Conservation (phyloP, 2,888 invertebrate genomes). For the Hesperia comma region DNA sequence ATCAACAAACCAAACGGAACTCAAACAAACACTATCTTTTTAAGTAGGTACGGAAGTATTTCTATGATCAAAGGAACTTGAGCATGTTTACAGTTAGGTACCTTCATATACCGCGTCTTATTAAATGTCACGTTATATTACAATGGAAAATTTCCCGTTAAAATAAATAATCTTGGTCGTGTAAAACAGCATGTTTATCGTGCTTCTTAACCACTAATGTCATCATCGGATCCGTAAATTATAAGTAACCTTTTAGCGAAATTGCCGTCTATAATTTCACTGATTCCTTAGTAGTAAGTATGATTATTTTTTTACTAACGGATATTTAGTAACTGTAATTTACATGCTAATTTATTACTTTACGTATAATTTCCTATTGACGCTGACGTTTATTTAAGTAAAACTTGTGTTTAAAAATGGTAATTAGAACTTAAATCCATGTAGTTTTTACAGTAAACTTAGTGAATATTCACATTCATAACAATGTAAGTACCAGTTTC, state of each 20-base stretch:
- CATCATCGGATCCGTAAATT: background rate
- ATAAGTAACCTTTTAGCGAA: too few relatives aligned
- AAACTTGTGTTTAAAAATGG: too few relatives aligned
- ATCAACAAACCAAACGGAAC: background rate
- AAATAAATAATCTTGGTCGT: background rate
- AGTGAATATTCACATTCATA: too few relatives aligned
- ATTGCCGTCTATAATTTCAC: too few relatives aligned
- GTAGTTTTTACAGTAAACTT: too few relatives aligned
- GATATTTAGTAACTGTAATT: background rate
- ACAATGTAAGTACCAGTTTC: too few relatives aligned
- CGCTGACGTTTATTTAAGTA: too few relatives aligned
- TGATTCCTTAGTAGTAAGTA: too few relatives aligned
- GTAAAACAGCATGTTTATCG: background rate
- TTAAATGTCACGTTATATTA: too few relatives aligned
- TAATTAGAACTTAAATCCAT: too few relatives aligned
- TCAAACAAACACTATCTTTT: constrained; percentile 1
- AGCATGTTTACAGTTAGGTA: background rate
- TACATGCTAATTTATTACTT: background rate
- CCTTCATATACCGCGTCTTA: background rate
- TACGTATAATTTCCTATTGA: background rate
- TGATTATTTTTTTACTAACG: too few relatives aligned
- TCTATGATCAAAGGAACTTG: constrained; percentile 1
- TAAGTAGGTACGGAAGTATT: background rate
- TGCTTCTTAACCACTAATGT: background rate
- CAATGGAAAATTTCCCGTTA: background rate